Base-by-base conservation (phyloP, 2,888 invertebrate species). In the Pomacea canaliculata region DNA sequence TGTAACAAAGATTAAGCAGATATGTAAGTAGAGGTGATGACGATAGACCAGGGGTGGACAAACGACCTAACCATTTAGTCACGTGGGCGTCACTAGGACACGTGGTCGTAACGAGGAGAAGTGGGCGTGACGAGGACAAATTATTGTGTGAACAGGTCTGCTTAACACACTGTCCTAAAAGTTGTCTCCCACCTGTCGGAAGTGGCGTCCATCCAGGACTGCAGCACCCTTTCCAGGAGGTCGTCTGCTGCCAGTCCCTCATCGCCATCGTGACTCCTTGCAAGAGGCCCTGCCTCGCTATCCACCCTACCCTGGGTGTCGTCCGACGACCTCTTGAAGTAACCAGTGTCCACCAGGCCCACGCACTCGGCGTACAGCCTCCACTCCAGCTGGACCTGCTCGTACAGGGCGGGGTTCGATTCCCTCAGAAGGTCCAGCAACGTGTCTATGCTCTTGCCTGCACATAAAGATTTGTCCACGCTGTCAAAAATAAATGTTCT, bases 291-390 rank as follows among this genome's bases (percentile, higher is more conserved):
- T 1, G 49, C 49, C 49, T 7, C 13, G 18, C 16, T 48, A 7
- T 56, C 27, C 62, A 16, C 19, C 27, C 12, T 12, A 27, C 37
- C 59, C 49, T 23, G 71, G 66, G 49, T 56, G 48, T 37, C 49
- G 37, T 48, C 76, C 27, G 63, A 67, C 0, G 82, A 81, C 12
- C 84, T 76, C 66, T 84, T 84, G 73, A 84, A 84, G 77, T 84
- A 84, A 65, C 84, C 84, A 16, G 83, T 84, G 76, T 84, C 84
- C 48, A 84, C 84, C 76, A 83, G 80, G 18, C 82, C 83, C 13
- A 84, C 81, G 69, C 84, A 84, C 71, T 80, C 79, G 0, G 83
- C 80, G 73, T 84, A 84, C 18, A 73, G 72, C 27, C 82, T 78
- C 79, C 82, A 84, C 66, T 80, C 76, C 13, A 62, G 69, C 59